Evolutionary conservation across 2,888 invertebrate genomes (phyloP).

Genomic region (Archaeoteleia sp.): DNA sequence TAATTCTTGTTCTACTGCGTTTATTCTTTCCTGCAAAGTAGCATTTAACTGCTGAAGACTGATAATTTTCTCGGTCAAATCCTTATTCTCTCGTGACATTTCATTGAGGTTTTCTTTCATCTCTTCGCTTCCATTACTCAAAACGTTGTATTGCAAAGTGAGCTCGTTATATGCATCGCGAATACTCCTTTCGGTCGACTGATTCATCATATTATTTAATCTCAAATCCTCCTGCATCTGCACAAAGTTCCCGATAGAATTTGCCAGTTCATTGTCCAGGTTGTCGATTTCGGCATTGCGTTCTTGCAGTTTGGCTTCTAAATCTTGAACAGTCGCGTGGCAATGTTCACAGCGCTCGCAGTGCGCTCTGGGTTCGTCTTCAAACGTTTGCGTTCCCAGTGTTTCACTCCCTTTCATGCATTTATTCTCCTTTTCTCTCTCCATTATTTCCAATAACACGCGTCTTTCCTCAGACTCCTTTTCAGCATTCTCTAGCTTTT

Average conservation of each 20-base stretch:
- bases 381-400: constrained; percentile 35
- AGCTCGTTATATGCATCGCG: constrained; percentile 79
- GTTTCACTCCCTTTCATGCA: constrained; percentile 8
- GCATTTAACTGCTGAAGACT: constrained; percentile 75
- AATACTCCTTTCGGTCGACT: constrained; percentile 78
- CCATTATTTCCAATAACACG: constrained; percentile 61
- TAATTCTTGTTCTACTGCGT: constrained; percentile 60
- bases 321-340: constrained; percentile 70
- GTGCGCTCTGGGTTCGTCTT: constrained; percentile 33
- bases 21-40: constrained; percentile 73
- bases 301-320: constrained; percentile 84
- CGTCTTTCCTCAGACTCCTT: constrained; percentile 67
- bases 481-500: constrained; percentile 66
- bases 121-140: constrained; percentile 80
- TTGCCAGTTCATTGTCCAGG: constrained; percentile 81
- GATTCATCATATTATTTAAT: constrained; percentile 79
- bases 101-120: constrained; percentile 79
- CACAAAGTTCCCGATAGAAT: constrained; percentile 80
- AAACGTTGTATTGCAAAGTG: constrained; percentile 79
- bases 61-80: constrained; percentile 77
- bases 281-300: constrained; percentile 84
- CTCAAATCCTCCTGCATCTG: constrained; percentile 82
- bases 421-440: constrained; percentile 20
- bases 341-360: constrained; percentile 67
- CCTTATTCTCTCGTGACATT: constrained; percentile 77